phyloP scores from a whole-genome alignment of 2,797 vertebrate genomes.

The Etheostoma perlongum region DNA sequence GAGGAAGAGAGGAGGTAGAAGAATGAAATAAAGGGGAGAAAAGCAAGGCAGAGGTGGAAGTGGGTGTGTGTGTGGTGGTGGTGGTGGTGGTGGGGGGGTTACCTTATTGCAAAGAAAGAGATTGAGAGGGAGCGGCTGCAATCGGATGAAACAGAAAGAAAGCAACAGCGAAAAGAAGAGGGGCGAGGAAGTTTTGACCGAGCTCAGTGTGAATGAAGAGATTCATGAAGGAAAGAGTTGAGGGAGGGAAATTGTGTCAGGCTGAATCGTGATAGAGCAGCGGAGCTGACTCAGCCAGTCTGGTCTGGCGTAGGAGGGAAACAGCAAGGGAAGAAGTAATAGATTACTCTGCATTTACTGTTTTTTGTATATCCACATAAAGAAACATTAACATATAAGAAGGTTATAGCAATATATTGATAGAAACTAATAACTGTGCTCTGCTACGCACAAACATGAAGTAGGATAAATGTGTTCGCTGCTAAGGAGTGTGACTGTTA shows the following conservation, averaged over 20 bases:
- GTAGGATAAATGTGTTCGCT: background rate
- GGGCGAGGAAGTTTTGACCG: slow-evolving; percentile 47
- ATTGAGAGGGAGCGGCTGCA: slow-evolving; percentile 2
- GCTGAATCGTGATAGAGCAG: slow-evolving; percentile 74
- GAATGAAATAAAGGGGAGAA: slow-evolving; percentile 43
- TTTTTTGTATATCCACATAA: background rate
- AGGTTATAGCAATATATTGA: background rate
- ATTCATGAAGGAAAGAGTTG: slow-evolving; percentile 52
- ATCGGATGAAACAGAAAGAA: slow-evolving; percentile 30
- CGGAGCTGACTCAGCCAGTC: slow-evolving; percentile 79
- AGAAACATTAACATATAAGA: background rate
- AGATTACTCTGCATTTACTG: slow-evolving; percentile 37
- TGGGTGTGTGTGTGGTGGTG: no score
- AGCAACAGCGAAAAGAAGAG: background rate
- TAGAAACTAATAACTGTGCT: background rate
- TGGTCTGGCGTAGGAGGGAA: slow-evolving; percentile 68
- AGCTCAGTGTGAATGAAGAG: slow-evolving; percentile 54
- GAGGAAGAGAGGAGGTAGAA: slow-evolving; percentile 18
- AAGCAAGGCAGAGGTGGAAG: slow-evolving; percentile 14
- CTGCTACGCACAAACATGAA: background rate
- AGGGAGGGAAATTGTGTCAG: slow-evolving; percentile 63
- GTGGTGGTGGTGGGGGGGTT: background rate
- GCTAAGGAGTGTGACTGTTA: background rate
- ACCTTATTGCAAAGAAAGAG: slow-evolving; percentile 11
- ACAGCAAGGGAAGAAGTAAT: slow-evolving; percentile 54